Evolutionary conservation across 2,113 vertebrate genomes (phyloP), one percentile per base, ranked within the genome.

Genomic region (Corapipo altera): DNA sequence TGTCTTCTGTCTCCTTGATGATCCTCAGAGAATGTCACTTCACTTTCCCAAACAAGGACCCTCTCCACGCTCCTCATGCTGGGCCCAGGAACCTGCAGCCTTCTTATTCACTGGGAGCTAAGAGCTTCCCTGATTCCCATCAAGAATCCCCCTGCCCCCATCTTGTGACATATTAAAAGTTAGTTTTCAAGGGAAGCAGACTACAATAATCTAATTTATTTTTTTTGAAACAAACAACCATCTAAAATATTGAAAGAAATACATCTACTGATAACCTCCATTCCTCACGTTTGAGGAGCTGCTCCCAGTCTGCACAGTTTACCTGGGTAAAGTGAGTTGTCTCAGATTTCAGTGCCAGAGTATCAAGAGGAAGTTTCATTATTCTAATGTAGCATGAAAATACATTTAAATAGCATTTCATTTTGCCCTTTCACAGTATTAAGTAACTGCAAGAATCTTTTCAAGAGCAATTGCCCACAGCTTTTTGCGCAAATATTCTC

Each of bases 391-490:
- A 91, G 91, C 96, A 97, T 95, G 95, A 92, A 84, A 95, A 49
- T 48, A 24, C 89, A 94, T 97, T 97, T 97, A 97, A 98, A 97
- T 95, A 97, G 97, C 81, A 91, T 94, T 95, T 94, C 91, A 71
- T 85, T 97, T 95, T 95, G 79, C 80, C 87, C 81, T 96, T 97
- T 96, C 95, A 91, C 92, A 82, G 96, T 88, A 95, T 79, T 90
- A 91, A 85, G 66, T 77, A 94, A 95, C 92, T 79, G 22, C 23
- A 91, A 92, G 83, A 82, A 89, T 93, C 95, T 49, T 59, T 44
- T 94, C 97, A 95, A 94, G 77, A 79, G 69, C 70, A 13, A 85
- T 69, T 69, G 89, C 96, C 96, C 96, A 67, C 94, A 96, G 96
- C 91, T 95, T 93, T 96, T 96, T 95, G 80, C 4, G 71, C 89